These are phyloP conservation scores for Sciurus carolinensis DNA, from an alignment of 2,797 vertebrate species.

Conservation along the genomic window DNA sequence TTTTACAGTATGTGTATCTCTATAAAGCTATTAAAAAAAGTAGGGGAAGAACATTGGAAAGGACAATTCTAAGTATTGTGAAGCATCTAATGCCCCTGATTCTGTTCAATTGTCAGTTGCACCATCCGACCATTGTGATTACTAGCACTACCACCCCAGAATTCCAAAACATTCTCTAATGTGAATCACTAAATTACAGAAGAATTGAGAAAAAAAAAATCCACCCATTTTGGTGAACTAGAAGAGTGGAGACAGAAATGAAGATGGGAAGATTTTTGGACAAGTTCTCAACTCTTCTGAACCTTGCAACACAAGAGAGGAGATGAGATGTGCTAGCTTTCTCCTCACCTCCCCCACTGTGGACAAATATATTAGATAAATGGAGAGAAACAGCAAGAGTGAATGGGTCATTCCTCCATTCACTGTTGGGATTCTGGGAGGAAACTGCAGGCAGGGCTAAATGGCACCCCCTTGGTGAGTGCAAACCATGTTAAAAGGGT, in stretches of 20 bases:
- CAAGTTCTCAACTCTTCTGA: slow-evolving; percentile 14
- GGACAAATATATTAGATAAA: neutral
- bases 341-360: neutral
- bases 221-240: neutral
- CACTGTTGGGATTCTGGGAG: neutral
- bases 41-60: neutral
- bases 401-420: neutral
- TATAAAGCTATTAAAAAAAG: neutral
- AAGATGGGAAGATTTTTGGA: neutral
- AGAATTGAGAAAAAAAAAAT: neutral
- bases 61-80: neutral
- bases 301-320: neutral
- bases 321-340: neutral
- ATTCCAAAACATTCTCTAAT: neutral
- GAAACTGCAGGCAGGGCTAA: neutral
- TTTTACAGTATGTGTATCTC: neutral
- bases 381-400: neutral
- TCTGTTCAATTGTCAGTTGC: neutral
- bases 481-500: neutral
- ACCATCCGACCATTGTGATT: neutral
- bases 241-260: neutral
- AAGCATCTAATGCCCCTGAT: neutral
- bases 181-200: slow-evolving; percentile 1
- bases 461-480: neutral
- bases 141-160: neutral